Base-by-base conservation (phyloP, 2,113 vertebrate genomes). In the Murina feae region DNA sequence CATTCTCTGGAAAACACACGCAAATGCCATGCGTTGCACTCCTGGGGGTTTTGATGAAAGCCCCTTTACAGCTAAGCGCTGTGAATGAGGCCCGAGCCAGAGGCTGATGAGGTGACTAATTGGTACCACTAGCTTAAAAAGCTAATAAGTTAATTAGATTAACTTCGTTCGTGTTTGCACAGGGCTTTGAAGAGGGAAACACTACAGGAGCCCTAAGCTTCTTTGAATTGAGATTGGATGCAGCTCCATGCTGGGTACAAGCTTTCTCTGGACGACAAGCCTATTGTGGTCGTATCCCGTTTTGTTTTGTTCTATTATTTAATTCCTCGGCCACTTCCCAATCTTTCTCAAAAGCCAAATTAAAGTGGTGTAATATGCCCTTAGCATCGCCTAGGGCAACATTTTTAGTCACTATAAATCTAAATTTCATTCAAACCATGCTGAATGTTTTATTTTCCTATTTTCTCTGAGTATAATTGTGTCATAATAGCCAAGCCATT, bases 61-160 rank as follows among this genome's bases (percentile, higher is more conserved):
- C 82, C 90, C 78, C 95, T 97, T 97, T 91, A 86, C 91, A 91
- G 82, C 84, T 49, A 30, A 66, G 80, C 35, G 2, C 96, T 90
- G 44, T 75, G 92, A 21, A 49, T 47, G 72, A 97, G 95, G 91
- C 80, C 83, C 14, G 1, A 93, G 96, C 79, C 94, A 96, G 94
- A 87, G 58, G 44, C 96, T 97, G 96, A 97, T 96, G 96, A 96
- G 93, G 90, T 97, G 95, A 95, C 96, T 97, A 97, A 97, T 97
- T 97, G 97, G 94, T 94, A 93, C 95, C 65, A 97, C 96, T 96
- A 94, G 95, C 96, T 97, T 97, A 97, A 96, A 97, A 96, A 97
- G 96, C 97, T 97, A 97, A 97, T 97, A 96, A 97, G 97, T 96
- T 97, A 97, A 97, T 97, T 97, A 97, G 96, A 97, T 97, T 97